Evolutionary conservation across 2,113 vertebrate species (phyloP), one percentile per base, ranked within the genome.

Genomic region (Hoplias malabaricus): DNA sequence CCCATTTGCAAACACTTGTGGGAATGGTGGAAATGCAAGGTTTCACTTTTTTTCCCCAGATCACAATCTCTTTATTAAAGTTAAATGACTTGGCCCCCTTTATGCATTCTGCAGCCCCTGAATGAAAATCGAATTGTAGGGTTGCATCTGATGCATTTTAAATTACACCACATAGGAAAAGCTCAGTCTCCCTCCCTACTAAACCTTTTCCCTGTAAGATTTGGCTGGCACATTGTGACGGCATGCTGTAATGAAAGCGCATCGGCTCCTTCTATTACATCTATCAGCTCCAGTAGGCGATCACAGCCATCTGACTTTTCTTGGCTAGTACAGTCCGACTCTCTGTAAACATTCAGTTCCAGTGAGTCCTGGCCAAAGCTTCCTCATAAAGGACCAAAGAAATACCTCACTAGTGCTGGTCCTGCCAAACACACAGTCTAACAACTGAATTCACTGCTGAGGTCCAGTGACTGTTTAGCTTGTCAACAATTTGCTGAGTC

Each of bases 221-320:
- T n/a, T 40, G 40, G 75, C 69, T 82, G 76, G 57, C 46, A 70
- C 65, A 40, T 54, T 77, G 25, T 70, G 29, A 54, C 27, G 70
- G 21, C 59, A 48, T 63, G 54, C 72, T 71, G 23, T 79, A 70
- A 82, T 79, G 54, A 72, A 79, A 71, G 67, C 54, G 57, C 34
- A 75, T 80, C 77, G 63, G 53, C 40, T 40, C 33, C 36, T 46
- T 59, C 23, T 36, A 66, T 56, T 54, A 54, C 40, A 56, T 43
- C 31, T 27, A 56, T 57, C 59, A 65, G 66, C 62, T 76, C 75
- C 75, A 48, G 63, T 48, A 82, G 78, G 61, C 36, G 69, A 79
- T 65, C 50, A 34, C 34, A 80, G 70, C 46, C 69, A 69, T 66
- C 40, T 48, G 61, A 81, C 79, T 63, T 48, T 72, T 74, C 59